These are phyloP conservation scores for Druon quercuslanigerum DNA, from an alignment of 1,140 invertebrate species.

Conservation along the genomic window DNA sequence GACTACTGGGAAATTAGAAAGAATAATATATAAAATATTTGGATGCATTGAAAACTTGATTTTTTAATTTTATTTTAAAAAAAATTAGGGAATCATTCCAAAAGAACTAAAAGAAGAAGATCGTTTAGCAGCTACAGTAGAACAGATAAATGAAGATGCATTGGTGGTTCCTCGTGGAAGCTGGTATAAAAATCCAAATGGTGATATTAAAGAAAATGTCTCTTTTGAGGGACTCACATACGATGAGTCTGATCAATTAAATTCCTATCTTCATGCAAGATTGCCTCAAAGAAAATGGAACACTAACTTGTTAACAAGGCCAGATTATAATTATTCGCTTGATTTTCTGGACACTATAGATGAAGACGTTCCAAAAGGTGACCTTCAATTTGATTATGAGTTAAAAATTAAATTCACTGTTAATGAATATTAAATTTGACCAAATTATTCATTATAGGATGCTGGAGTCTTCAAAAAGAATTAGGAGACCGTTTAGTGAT, in stretches of 20 bases:
- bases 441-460: slow-evolving; percentile 65
- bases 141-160: slow-evolving; percentile 82
- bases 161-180: slow-evolving; percentile 83
- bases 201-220: slow-evolving; percentile 80
- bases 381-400: slow-evolving; percentile 32
- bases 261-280: slow-evolving; percentile 82
- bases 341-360: slow-evolving; percentile 87
- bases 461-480: slow-evolving; percentile 80
- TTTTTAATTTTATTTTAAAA: neutral
- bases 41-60: neutral
- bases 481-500: slow-evolving; percentile 77
- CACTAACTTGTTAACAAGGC: slow-evolving; percentile 81
- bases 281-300: slow-evolving; percentile 82
- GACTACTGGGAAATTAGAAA: too few relatives aligned
- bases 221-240: slow-evolving; percentile 80
- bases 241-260: slow-evolving; percentile 79
- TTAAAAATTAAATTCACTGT: slow-evolving; percentile 23
- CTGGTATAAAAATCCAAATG: slow-evolving; percentile 80
- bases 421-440: slow-evolving; percentile 27
- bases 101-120: slow-evolving; percentile 84
- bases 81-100: slow-evolving; percentile 53
- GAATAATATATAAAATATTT: too few relatives aligned
- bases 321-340: slow-evolving; percentile 85
- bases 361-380: slow-evolving; percentile 79
- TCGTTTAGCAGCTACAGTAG: slow-evolving; percentile 81